A percentile compares a stretch with the other conserved stretches of the same genome.
Conservation (phyloP, 2,888 invertebrate species). For the Prosapia bicincta region DNA sequence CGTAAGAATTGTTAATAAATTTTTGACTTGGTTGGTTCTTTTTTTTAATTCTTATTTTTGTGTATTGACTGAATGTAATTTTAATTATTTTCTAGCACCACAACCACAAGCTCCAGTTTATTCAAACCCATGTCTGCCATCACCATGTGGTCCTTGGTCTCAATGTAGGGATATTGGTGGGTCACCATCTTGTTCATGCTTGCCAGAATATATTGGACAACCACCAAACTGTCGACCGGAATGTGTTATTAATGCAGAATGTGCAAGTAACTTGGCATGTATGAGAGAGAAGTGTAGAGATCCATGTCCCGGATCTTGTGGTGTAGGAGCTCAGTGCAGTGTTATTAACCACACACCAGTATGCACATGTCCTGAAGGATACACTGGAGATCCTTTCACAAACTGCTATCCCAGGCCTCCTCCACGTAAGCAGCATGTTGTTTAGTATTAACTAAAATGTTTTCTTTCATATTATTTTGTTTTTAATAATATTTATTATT, state of each 20-base stretch:
- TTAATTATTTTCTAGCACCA: conserved; percentile 35
- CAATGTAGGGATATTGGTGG: conserved; percentile 66
- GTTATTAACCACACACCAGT: conserved; percentile 74
- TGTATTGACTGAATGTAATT: no score
- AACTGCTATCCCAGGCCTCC: conserved; percentile 48
- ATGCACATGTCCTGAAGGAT: conserved; percentile 58
- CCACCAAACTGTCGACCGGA: conserved; percentile 72
- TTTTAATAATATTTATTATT: conserved; percentile 23
- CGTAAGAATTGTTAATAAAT: conserved; percentile 32
- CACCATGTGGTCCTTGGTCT: conserved; percentile 75
- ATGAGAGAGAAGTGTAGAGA: conserved; percentile 50
- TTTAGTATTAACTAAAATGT: background rate
- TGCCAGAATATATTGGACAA: conserved; percentile 60
- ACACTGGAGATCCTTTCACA: conserved; percentile 48
- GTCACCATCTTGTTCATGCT: conserved; percentile 65
- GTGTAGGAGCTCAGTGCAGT: conserved; percentile 45
- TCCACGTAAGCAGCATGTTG: conserved; percentile 48
- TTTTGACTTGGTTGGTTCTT: background rate
- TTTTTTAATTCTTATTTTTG: background rate
- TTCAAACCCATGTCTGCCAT: conserved; percentile 59
- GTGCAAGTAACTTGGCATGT: conserved; percentile 50
- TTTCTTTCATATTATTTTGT: background rate
- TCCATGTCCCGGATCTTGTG: conserved; percentile 51
- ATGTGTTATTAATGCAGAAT: conserved; percentile 62
- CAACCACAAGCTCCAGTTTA: conserved; percentile 32